Evolutionary conservation across 1,140 invertebrate genomes (phyloP).

Genomic region (Drosophila subpulchrella): DNA sequence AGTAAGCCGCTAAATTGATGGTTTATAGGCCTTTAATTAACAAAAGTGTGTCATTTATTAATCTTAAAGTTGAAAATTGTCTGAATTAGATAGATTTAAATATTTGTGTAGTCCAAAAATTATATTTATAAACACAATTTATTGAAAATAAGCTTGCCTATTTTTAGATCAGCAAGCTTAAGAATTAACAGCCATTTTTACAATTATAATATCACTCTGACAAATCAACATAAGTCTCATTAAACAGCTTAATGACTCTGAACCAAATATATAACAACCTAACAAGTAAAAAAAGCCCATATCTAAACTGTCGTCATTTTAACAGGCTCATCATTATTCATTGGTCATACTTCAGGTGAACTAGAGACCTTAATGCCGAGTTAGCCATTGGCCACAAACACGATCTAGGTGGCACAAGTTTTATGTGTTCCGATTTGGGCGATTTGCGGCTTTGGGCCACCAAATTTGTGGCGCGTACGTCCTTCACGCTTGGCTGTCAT

Average conservation of each 20-base stretch:
- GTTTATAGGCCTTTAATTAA: too few relatives aligned
- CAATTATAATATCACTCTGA: not conserved
- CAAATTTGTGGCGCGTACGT: slow-evolving; percentile 65
- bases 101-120: too few relatives aligned
- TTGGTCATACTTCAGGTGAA: slow-evolving; percentile 19
- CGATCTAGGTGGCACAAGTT: slow-evolving; percentile 10
- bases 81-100: too few relatives aligned
- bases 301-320: not conserved
- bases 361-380: slow-evolving; percentile 29
- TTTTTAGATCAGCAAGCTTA: not conserved
- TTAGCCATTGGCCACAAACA: slow-evolving; percentile 25
- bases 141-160: too few relatives aligned
- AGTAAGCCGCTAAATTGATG: too few relatives aligned
- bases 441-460: slow-evolving; percentile 52
- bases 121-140: too few relatives aligned
- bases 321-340: slow-evolving; percentile 29
- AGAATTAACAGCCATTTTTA: too few relatives aligned
- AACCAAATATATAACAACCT: not conserved
- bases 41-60: too few relatives aligned
- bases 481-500: slow-evolving; percentile 64
- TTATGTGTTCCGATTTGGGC: slow-evolving; percentile 17
- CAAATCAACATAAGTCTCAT: not conserved
- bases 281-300: not conserved
- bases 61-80: too few relatives aligned
- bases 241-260: not conserved